Percentiles rank a stretch among this genome's conserved stretches.
Evolutionary conservation across 2,888 invertebrate species (phyloP).

Genomic region (Xestobium rufovillosum): DNA sequence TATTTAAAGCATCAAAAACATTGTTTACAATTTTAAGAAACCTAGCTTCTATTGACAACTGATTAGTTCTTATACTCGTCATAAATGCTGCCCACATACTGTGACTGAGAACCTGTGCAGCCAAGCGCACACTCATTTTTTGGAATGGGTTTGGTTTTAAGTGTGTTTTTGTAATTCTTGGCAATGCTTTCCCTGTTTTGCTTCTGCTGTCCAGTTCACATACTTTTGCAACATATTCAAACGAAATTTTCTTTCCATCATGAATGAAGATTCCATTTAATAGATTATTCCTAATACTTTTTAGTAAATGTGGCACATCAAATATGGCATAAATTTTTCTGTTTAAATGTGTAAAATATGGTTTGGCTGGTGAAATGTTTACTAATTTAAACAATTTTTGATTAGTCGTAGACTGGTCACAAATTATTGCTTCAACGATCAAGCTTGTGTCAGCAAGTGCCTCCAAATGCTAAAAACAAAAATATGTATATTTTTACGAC

Average conservation of each 20-base stretch:
- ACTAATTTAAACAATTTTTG: slow-evolving; percentile 10
- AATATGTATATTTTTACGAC: no score
- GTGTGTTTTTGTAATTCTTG: slow-evolving; percentile 16
- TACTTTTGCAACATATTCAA: slow-evolving; percentile 14
- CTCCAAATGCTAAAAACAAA: no score
- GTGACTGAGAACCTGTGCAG: slow-evolving; percentile 17
- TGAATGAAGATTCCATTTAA: slow-evolving; percentile 9
- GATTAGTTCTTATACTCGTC: no score
- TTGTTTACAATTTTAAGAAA: no score
- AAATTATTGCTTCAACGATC: no score
- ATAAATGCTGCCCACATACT: slow-evolving; percentile 14
- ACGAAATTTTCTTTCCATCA: slow-evolving; percentile 15
- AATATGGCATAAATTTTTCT: slow-evolving; percentile 16
- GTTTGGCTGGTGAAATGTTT: slow-evolving; percentile 4
- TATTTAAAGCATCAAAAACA: no score
- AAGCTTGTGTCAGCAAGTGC: slow-evolving; percentile 14
- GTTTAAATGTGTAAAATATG: slow-evolving; percentile 13
- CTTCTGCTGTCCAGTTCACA: slow-evolving; percentile 11
- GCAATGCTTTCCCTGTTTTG: slow-evolving; percentile 8
- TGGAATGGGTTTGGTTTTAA: slow-evolving; percentile 14
- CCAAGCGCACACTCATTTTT: slow-evolving; percentile 15
- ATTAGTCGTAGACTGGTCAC: slow-evolving; percentile 23
- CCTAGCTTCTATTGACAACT: no score
- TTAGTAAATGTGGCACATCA: slow-evolving; percentile 21
- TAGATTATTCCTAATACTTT: slow-evolving; percentile 13